These are phyloP conservation scores for Apis florea DNA, from an alignment of 1,140 invertebrate genomes.

Conservation along the genomic window DNA sequence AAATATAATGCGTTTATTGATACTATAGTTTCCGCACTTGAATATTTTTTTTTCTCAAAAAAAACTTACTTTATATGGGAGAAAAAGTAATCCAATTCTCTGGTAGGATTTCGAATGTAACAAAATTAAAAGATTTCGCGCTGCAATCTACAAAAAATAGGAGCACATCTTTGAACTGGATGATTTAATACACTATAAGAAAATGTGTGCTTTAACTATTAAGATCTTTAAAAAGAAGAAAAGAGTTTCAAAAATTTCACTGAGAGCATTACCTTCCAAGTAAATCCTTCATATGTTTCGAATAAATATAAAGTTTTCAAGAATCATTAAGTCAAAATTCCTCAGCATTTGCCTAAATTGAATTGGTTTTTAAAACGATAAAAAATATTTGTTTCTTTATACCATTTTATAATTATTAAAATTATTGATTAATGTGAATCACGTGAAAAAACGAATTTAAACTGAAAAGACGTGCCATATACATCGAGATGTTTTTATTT, in stretches of 20 bases:
- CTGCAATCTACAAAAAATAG: conserved; percentile 12
- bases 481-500: background rate
- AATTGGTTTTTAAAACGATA: background rate
- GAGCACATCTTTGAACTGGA: background rate
- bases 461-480: background rate
- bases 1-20: too few species aligned
- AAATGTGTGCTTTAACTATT: background rate
- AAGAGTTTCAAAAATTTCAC: conserved; percentile 27
- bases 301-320: conserved; percentile 53
- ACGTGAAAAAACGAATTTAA: too few species aligned
- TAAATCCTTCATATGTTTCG: conserved; percentile 28
- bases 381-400: too few species aligned
- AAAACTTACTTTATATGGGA: background rate
- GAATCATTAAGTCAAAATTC: conserved; percentile 17
- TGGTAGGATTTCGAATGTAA: background rate
- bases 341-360: background rate
- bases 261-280: background rate
- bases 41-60: background rate
- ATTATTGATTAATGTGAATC: too few species aligned
- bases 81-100: background rate
- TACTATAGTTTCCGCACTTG: too few species aligned
- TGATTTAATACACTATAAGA: conserved; percentile 10
- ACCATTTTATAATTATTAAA: too few species aligned
- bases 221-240: conserved; percentile 5
- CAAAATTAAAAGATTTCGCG: background rate